phyloP scores from a whole-genome alignment of 2,888 invertebrate genomes.

The Empis stercorea region DNA sequence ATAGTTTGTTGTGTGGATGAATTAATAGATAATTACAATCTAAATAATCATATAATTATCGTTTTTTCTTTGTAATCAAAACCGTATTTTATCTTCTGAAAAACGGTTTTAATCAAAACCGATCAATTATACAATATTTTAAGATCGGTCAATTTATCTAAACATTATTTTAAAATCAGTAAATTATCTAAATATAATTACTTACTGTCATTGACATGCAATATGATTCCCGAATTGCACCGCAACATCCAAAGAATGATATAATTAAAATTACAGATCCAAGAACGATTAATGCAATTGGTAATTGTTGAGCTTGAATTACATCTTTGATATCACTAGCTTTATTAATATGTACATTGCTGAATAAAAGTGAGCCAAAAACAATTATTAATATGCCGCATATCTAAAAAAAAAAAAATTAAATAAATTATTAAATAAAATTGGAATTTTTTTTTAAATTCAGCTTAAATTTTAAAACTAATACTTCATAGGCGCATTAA shows the following conservation, averaged over 20 bases:
- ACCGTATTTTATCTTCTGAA: too few relatives aligned
- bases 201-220: constrained; percentile 77
- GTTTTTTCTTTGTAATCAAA: too few relatives aligned
- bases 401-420: constrained; percentile 42
- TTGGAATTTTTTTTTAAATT: not conserved
- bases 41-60: too few relatives aligned
- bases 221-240: constrained; percentile 76
- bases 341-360: constrained; percentile 36
- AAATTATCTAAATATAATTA: not conserved
- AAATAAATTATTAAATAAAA: not conserved
- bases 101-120: too few relatives aligned
- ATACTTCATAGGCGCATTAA: not conserved
- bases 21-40: too few relatives aligned
- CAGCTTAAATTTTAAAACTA: too few relatives aligned
- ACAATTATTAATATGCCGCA: constrained; percentile 56
- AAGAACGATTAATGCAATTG: constrained; percentile 52
- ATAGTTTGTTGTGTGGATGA: too few relatives aligned
- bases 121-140: too few relatives aligned
- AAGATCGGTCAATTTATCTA: not conserved
- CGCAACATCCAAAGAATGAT: constrained; percentile 84
- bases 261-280: constrained; percentile 63
- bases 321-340: constrained; percentile 38
- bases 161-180: too few relatives aligned
- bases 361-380: constrained; percentile 42
- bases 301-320: constrained; percentile 41